Base-by-base conservation (phyloP, 2,113 vertebrate species). In the Rhinoptilus africanus region DNA sequence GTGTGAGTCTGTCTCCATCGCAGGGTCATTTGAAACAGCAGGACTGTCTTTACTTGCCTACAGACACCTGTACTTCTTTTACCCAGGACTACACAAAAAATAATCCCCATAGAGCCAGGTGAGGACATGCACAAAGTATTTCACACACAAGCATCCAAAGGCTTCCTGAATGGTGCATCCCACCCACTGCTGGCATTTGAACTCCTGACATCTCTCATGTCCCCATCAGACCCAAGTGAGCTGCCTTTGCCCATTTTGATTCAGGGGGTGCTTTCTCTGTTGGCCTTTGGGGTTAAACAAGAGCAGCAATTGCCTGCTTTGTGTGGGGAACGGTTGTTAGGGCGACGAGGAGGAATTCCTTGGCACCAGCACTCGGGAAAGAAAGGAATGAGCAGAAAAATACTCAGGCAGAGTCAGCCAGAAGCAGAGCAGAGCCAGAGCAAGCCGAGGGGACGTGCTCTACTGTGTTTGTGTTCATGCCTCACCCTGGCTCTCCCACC, bases 341-440 rank as follows among this genome's bases (percentile, higher is more conserved):
- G 76, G 89, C 4, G 2, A 88, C 93, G 32, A 73, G 35, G 48
- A 96, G 67, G 84, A 96, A 96, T 96, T 90, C 71, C 66, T 93
- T 96, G 96, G 94, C 89, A 68, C 27, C 59, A 76, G 39, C 39
- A 14, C 32, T 59, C 47, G 21, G 47, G 47, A 48, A 48, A 72
- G 91, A 77, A 81, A 86, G 68, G 80, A 95, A 92, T 20, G 86
- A 91, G 43, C 26, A 69, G 81, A 93, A 87, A 94, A 92, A 92
- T 28, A 62, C 53, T 88, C 69, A n/a, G 43, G 48, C 34, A 10
- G 48, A 78, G 60, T 39, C 69, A 26, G 51, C 41, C 67, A 74
- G 74, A 18, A 66, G 75, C 51, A 79, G 66, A 56, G 88, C 54
- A 56, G 66, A 82, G 51, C 28, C 74, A 37, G 43, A n/a, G 39